phyloP scores from a whole-genome alignment of 2,113 vertebrate species.

The Varanus komodoensis region DNA sequence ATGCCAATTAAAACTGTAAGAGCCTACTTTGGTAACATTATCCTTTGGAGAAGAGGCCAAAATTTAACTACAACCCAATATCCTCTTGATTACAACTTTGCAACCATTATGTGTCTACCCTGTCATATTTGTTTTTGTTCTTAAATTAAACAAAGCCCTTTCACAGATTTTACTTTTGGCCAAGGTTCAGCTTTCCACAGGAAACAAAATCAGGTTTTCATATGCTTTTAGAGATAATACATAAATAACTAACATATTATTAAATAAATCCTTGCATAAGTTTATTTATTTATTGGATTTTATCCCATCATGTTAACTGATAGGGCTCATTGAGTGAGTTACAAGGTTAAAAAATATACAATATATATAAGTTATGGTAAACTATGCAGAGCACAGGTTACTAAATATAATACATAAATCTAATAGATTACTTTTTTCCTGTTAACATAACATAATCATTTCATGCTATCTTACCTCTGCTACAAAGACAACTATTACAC shows the following conservation, averaged over 20 bases:
- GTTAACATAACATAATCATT: neutral
- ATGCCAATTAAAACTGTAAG: neutral
- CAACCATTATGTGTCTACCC: neutral
- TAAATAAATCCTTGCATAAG: no score
- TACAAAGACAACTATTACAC: conserved; percentile 86
- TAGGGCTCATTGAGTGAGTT: no score
- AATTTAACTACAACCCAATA: neutral
- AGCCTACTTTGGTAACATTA: neutral
- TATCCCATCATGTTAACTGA: no score
- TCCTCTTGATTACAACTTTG: neutral
- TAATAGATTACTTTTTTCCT: neutral
- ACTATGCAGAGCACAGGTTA: neutral
- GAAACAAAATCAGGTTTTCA: neutral
- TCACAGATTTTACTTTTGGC: neutral
- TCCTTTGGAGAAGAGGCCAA: neutral
- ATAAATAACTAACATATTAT: conserved; percentile 3
- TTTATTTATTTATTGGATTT: no score
- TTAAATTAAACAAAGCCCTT: neutral
- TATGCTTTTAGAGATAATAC: neutral
- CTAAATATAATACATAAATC: neutral
- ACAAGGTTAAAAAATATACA: no score
- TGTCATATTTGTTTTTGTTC: neutral
- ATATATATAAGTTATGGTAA: neutral
- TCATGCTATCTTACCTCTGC: conserved; percentile 82
- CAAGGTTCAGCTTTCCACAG: neutral